Base-by-base conservation (phyloP, 2,113 vertebrate species). In the Electrona antarctica region DNA sequence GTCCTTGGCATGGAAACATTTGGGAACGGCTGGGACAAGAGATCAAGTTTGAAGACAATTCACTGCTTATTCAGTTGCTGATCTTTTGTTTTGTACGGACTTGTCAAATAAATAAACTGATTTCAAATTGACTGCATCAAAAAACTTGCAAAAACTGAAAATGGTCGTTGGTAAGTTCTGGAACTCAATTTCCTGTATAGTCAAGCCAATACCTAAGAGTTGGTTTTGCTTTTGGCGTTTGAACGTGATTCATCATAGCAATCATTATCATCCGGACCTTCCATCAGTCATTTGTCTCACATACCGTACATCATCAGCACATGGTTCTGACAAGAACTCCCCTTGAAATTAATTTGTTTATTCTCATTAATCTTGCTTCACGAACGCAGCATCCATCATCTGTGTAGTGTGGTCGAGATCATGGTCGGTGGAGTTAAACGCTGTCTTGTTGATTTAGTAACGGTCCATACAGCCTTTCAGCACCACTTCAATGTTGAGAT, bases 321-420 rank as follows among this genome's bases (percentile, higher is more conserved):
- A 70, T 74, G 84, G 77, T 68, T 82, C 73, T 87, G 86, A 87
- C 88, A 89, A 87, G 84, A 70, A 65, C 78, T 90, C 89, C 87
- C 88, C 62, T 73, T 85, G 83, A 91, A 90, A 88, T 84, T 87
- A 89, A 89, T 90, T 87, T 90, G 83, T 71, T 65, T 74, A 55
- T 85, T 83, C 85, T 89, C 90, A 88, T 91, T 85, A 86, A 90
- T 91, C 89, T 89, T 80, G 88, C 84, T 90, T 87, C 87, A 81
- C 86, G 79, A 79, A 85, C 80, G 77, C 82, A 80, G 80, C 87
- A 88, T 88, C 85, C 84, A 88, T 89, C 84, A 87, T 76, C 85
- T 80, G 85, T 81, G 89, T 85, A 78, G 84, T 84, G 82, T 76
- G 69, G 77, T 86, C 67, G 51, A 77, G 71, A 82, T 74, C 2